Percentiles rank a stretch among this genome's conserved stretches.
Conservation (phyloP, 2,797 vertebrate species). For the Protosalanx chinensis region DNA sequence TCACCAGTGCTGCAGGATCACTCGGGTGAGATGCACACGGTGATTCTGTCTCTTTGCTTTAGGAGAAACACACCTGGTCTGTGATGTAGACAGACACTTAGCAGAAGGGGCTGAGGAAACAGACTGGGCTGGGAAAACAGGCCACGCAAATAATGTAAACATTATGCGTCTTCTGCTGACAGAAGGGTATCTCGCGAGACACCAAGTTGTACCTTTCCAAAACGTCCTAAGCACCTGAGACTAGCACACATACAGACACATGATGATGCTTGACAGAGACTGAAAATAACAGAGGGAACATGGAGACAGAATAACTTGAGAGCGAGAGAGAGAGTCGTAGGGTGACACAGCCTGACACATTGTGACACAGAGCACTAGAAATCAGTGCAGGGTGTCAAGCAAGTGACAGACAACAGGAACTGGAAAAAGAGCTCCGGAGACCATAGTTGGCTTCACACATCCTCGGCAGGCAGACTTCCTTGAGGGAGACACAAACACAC, state of each 20-base stretch:
- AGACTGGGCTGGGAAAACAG: slow-evolving; percentile 31
- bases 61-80: slow-evolving; percentile 34
- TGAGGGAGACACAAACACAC: not conserved
- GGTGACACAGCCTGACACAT: slow-evolving; percentile 33
- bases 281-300: slow-evolving; percentile 39
- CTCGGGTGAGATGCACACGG: slow-evolving; percentile 46
- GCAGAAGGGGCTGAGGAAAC: slow-evolving; percentile 22
- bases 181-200: slow-evolving; percentile 17
- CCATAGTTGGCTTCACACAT: slow-evolving; percentile 2
- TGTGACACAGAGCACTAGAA: slow-evolving; percentile 32
- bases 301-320: slow-evolving; percentile 7
- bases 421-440: not conserved
- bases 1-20: slow-evolving; percentile 31
- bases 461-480: not conserved
- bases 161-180: slow-evolving; percentile 1
- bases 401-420: slow-evolving; percentile 15
- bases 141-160: not conserved
- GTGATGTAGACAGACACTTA: slow-evolving; percentile 40
- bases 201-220: too few relatives aligned
- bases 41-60: slow-evolving; percentile 36
- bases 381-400: slow-evolving; percentile 24
- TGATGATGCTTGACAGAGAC: slow-evolving; percentile 28
- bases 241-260: slow-evolving; percentile 5
- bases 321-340: slow-evolving; percentile 16
- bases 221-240: too few relatives aligned